Evolutionary conservation across 2,113 vertebrate species (phyloP), one percentile per base, ranked within the genome.

Genomic region (Ornithorhynchus anatinus): DNA sequence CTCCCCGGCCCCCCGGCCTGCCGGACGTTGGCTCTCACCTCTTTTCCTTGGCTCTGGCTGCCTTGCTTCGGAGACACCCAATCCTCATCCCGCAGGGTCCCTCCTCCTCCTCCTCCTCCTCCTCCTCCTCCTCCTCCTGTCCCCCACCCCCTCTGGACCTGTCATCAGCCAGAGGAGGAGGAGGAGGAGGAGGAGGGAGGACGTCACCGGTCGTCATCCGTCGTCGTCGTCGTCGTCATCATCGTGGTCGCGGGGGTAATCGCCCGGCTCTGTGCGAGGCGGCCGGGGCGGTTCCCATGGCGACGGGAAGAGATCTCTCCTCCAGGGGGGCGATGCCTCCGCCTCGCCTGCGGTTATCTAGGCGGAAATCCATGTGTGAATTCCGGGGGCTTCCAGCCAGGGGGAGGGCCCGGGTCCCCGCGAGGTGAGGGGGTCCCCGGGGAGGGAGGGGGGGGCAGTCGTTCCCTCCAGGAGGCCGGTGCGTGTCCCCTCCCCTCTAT

Each of bases 281-380:
- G 69, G 82, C 72, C 54, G 77, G 81, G 61, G 71, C 75, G 69
- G 13, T 77, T 78, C n/a, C 86, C 66, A n/a, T 69, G 84, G 85
- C 84, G 68, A 87, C 59, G 17, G 38, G 8, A 45, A 78, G 87
- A 75, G 33, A 20, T 84, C 79, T 48, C 80, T 50, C 39, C 65
- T 67, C 65, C 47, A 33, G 45, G 80, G 68, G n/a, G 70, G 85
- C 2, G 84, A 70, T 65, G 78, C 78, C 71, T 80, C 61, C 82
- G 77, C 68, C 61, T 37, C 75, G 59, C 76, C 77, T 70, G 60
- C 63, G 83, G 82, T 35, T 75, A 66, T 66, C 77, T 17, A 17
- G 81, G 80, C 83, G 69, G 54, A 56, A 66, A 84, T 39, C 25
- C 48, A 68, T 53, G 74, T 48, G 63, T 59, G 72, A 60, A 66